phyloP scores from a whole-genome alignment of 2,888 invertebrate genomes.

The Calameuta pallipes region DNA sequence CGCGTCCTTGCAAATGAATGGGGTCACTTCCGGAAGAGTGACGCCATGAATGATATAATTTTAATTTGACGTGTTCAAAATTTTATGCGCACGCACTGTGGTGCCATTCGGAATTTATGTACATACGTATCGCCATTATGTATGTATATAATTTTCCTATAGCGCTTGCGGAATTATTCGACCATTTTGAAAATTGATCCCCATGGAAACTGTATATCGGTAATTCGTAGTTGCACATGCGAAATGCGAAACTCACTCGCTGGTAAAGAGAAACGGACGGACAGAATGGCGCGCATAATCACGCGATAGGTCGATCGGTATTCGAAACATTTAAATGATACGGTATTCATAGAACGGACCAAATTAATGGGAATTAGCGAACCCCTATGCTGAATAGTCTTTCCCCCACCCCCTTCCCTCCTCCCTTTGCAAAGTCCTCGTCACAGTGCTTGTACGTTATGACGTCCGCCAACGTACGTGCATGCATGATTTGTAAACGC shows the following conservation, averaged over 20 bases:
- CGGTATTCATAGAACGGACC: conserved; percentile 33
- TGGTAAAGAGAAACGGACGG: conserved; percentile 9
- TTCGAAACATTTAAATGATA: conserved; percentile 42
- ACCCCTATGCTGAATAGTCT: conserved; percentile 10
- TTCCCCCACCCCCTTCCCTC: background rate
- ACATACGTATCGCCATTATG: background rate
- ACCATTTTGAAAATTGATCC: background rate
- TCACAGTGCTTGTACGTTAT: conserved; percentile 8
- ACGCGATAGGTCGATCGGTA: conserved; percentile 34
- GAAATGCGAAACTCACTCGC: background rate
- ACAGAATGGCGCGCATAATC: conserved; percentile 24
- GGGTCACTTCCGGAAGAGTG: background rate
- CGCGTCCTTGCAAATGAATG: background rate
- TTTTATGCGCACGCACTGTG: background rate
- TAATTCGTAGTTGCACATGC: background rate
- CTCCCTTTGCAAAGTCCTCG: background rate
- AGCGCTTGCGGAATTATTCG: background rate
- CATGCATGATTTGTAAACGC: conserved; percentile 13
- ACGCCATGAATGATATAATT: background rate
- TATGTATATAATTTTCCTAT: background rate
- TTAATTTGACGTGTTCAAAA: background rate
- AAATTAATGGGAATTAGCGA: conserved; percentile 44
- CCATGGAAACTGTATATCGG: background rate
- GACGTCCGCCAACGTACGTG: background rate
- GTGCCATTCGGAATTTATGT: background rate